A percentile compares a stretch with the other conserved stretches of the same genome.
phyloP scores from a whole-genome alignment of 2,888 invertebrate species.

The Conchocele bisecta region DNA sequence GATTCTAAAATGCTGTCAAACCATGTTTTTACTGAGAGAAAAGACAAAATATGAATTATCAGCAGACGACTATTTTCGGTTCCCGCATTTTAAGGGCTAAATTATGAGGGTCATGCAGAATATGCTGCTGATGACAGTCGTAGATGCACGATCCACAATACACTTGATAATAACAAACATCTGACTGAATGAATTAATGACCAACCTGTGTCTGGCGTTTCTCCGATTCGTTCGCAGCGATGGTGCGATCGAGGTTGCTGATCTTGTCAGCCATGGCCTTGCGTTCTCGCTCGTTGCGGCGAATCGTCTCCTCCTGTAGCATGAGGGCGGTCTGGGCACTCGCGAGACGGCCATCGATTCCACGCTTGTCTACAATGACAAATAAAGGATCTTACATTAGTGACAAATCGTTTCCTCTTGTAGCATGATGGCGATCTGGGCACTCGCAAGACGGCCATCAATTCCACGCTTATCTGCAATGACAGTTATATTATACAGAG shows the following conservation, averaged over 20 bases:
- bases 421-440: constrained; percentile 84
- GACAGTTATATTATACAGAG: no score
- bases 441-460: constrained; percentile 80
- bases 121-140: no score
- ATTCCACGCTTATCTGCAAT: constrained; percentile 81
- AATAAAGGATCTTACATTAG: background rate
- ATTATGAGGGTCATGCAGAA: no score
- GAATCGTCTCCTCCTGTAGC: constrained; percentile 85
- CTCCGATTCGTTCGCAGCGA: constrained; percentile 80
- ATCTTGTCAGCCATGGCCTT: constrained; percentile 82
- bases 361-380: constrained; percentile 81
- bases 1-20: no score
- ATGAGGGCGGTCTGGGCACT: constrained; percentile 83
- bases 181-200: no score
- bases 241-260: constrained; percentile 77
- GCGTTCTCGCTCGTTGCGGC: constrained; percentile 82
- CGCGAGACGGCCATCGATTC: constrained; percentile 82
- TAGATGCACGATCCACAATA: no score
- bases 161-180: no score
- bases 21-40: no score
- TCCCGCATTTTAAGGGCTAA: no score
- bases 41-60: no score
- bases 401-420: constrained; percentile 83
- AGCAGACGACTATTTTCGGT: no score
- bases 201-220: constrained; percentile 80